Percentiles rank a stretch among this genome's conserved stretches.
Conservation (phyloP, 2,797 vertebrate genomes). For the Hypotaenidia okinawae region DNA sequence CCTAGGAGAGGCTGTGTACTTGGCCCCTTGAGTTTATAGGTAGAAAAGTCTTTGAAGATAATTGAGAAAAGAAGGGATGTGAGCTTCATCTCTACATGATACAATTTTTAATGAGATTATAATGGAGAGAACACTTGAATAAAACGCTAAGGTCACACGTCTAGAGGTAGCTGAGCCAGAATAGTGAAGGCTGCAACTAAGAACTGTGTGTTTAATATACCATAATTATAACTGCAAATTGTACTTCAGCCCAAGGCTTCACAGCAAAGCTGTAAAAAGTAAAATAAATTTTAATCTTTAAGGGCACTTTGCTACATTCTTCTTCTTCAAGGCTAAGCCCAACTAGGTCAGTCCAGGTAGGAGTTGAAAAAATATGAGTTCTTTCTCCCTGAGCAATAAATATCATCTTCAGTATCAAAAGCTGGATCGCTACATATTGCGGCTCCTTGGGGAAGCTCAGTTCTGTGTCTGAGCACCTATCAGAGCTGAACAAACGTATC, state of each 20-base stretch:
- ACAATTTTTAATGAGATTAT: constrained; percentile 33
- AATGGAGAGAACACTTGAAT: constrained; percentile 30
- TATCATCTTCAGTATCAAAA: constrained; percentile 32
- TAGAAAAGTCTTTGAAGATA: not conserved
- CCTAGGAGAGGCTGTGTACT: not conserved
- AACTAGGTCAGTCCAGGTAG: constrained; percentile 40
- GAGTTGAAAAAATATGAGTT: constrained; percentile 22
- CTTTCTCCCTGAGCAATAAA: constrained; percentile 5
- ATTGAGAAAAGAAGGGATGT: not conserved
- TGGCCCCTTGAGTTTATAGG: not conserved
- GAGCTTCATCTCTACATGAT: not conserved
- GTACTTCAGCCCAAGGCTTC: constrained; percentile 43
- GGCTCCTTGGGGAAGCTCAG: constrained; percentile 7
- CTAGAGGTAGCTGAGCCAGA: constrained; percentile 8
- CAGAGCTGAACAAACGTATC: not conserved
- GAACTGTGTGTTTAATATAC: constrained; percentile 49
- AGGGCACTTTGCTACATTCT: constrained; percentile 16
- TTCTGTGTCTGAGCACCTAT: not conserved
- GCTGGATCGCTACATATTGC: not conserved
- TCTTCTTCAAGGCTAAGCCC: constrained; percentile 45
- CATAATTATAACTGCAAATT: constrained; percentile 50
- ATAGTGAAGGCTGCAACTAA: not conserved
- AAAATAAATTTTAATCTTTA: constrained; percentile 66
- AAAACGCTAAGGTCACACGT: not conserved
- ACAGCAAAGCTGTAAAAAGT: constrained; percentile 49